A percentile compares a stretch with the other conserved stretches of the same genome.
Evolutionary conservation across 2,797 vertebrate genomes (phyloP).

Genomic region (Paedocypris micromegethes): DNA sequence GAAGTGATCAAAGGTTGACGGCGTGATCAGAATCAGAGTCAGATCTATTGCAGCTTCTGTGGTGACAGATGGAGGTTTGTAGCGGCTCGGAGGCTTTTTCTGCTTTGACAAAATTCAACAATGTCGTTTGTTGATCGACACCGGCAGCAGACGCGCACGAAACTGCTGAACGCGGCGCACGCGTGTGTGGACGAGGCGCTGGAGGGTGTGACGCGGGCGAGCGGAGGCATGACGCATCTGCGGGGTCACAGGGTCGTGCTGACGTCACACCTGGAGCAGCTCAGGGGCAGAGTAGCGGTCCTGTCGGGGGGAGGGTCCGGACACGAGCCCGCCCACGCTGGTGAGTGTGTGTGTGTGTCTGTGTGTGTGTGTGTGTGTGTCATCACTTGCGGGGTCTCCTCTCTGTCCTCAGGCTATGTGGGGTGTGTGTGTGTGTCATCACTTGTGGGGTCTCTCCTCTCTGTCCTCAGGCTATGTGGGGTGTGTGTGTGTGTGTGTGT

Average conservation of each 20-base stretch:
- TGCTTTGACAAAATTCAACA: neutral
- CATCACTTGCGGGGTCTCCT: too few species aligned
- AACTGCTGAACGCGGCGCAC: constrained; percentile 75
- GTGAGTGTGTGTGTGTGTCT: constrained; percentile 51
- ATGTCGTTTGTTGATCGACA: too few species aligned
- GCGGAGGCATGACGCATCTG: constrained; percentile 66
- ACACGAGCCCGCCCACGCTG: constrained; percentile 90
- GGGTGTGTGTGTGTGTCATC: too few species aligned
- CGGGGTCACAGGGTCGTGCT: constrained; percentile 80
- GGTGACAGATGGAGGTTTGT: constrained; percentile 7
- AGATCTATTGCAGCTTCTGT: neutral
- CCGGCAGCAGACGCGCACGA: constrained; percentile 67
- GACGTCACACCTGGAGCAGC: constrained; percentile 67
- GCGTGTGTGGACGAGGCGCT: constrained; percentile 83
- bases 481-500: too few species aligned
- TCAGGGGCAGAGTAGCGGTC: constrained; percentile 79
- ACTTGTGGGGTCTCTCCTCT: too few species aligned
- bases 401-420: too few species aligned
- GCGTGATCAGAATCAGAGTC: neutral
- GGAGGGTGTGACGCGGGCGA: constrained; percentile 71
- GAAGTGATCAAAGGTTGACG: constrained; percentile 5
- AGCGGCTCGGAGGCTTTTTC: neutral
- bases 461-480: too few species aligned
- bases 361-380: neutral
- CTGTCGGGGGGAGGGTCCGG: constrained; percentile 89